Base-by-base conservation (phyloP, 2,113 vertebrate species). In the Neodontobutis hainanensis region DNA sequence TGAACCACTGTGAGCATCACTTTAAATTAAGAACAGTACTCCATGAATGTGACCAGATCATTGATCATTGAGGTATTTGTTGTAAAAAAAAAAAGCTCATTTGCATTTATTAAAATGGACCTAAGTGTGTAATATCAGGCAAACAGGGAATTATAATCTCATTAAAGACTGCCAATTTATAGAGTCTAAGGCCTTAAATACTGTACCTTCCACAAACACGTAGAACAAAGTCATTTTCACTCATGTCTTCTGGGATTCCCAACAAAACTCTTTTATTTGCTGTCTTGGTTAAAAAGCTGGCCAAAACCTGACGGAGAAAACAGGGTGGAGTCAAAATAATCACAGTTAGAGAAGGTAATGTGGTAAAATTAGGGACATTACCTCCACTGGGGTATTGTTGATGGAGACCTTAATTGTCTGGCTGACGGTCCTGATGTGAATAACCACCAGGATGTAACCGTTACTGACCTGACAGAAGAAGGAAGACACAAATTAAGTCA, bases 361-460 rank as follows among this genome's bases (percentile, higher is more conserved):
- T 5, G 5, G 6, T 27, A 10, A 44, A 19, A 9, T 19, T 6
- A 3, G n/a, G 10, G 3, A 45, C 3, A 8, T 15, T 40, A 99
- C 96, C 85, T 87, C 84, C 1, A 88, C 86, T 0, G 97, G 96
- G 5, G 95, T 96, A 69, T 98, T 95, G 5, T 97, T 92, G 3
- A 96, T 92, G 0, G 93, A 94, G 35, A 98, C 96, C 89, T 96
- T 98, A 78, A 99, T 92, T 60, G 96, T 99, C 77, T 98, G 97
- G 80, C 96, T 98, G 64, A 93, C 93, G 2, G 93, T 95, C 62
- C 91, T 79, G 75, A 94, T 93, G 76, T 99, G 97, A 79, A 99
- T 96, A 70, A 96, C 88, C 27, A 97, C 85, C 61, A 98, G 93
- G 85, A 98, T 92, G 73, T 93, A 91, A 73, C 93, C 91, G 75